Base-by-base conservation (phyloP, 2,888 invertebrate genomes). In the Mamestra brassicae region DNA sequence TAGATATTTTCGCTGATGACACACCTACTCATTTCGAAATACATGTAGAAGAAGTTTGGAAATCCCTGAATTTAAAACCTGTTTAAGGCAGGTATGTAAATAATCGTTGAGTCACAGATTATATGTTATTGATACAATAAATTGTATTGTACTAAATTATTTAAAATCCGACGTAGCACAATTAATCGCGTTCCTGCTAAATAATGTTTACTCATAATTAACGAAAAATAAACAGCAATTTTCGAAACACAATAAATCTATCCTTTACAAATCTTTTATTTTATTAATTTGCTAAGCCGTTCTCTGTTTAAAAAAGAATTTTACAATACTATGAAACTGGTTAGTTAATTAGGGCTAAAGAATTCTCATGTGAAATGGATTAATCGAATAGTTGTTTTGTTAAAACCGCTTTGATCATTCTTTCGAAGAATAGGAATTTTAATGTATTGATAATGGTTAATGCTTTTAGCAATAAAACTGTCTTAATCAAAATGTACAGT, bases 191-290 rank as follows among this genome's bases (percentile, higher is more conserved):
- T 66, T 8, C 42, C 52, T 67, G 57, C 54, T 42, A 64, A 78
- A 83, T 74, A 45, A 36, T 79, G 58, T 83, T 77, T 76, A 71
- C 54, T 58, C 57, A 64, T 57, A 81, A 68, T 76, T 71, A 79
- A 71, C 60, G 63, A 52, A n/a, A 63, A 36, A 62, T 64, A 75
- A 71, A 73, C 50, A 74, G 7, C 11, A 58, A 79, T 70, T 60
- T 38, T 65, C 26, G n/a, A 38, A 78, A 57, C 26, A 58, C 13
- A 64, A 66, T 71, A 54, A 74, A 68, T 68, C 13, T 15, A 38
- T 11, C 50, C 4, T 81, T 57, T 45, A 15, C 3, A 55, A 57
- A 61, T 10, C 10, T 68, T 66, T 45, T 38, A 62, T 71, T 69
- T 42, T n/a, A n/a, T 52, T 73, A 3, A 5, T 0, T 38, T 68